Evolutionary conservation across 1,140 invertebrate genomes (phyloP), one percentile per base, ranked within the genome.

Genomic region (Lutraria rhynchaena): DNA sequence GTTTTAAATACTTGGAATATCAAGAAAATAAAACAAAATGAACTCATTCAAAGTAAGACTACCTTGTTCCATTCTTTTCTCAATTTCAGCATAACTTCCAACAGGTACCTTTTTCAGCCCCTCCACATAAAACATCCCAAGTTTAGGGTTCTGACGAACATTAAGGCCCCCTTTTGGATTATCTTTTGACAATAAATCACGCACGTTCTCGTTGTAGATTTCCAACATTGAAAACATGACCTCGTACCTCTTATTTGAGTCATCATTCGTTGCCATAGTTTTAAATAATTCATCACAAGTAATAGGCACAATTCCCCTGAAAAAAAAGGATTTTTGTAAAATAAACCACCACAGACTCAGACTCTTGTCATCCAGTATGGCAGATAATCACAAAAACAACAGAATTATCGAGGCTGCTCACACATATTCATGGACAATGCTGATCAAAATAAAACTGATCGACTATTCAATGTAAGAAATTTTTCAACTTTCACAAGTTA

Each of bases 181-280:
- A 53, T 92, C 91, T 83, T 92, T 91, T 15, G 89, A 87, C 15
- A 93, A 83, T 35, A 93, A 85, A 85, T 93, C 92, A 35, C 92
- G 82, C 3, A 92, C 92, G 80, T 93, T 91, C 84, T 93, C 92
- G 87, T 93, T 93, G 87, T 93, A 93, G 57, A 93, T 93, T 83
- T 93, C 92, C 83, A 93, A 83, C 92, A 93, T 93, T 33, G 92
- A 93, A 84, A 93, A 93, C 37, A 92, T 89, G 9, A 93, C 91
- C 83, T 93, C 92, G 87, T 88, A 93, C 53, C 92, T 84, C 89
- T 86, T 91, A 46, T 85, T 86, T 13, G 84, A 7, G 71, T 90
- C 87, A 74, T 76, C 75, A 55, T 91, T 92, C 13, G n/a, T 65
- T n/a, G 61, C 46, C 57, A 93, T 91, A 17, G 87, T 88, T 82